phyloP scores from a whole-genome alignment of 2,888 invertebrate species.

The Sericinus montela region DNA sequence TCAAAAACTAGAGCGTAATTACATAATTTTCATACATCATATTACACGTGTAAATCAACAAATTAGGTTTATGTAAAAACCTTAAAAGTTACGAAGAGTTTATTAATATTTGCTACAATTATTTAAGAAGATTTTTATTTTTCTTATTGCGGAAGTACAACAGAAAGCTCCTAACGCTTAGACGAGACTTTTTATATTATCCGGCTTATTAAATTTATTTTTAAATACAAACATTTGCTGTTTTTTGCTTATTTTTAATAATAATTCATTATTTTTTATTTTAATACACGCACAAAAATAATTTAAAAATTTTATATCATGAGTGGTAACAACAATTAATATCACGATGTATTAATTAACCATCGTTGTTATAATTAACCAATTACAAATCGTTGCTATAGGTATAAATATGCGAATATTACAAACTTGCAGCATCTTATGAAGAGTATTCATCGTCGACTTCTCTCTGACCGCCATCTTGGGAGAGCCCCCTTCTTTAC shows the following conservation, averaged over 20 bases:
- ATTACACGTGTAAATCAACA: too few species aligned
- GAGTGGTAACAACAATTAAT: slow-evolving; percentile 4
- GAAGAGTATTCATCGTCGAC: slow-evolving; percentile 86
- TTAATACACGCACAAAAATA: background rate
- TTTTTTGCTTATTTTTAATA: slow-evolving; percentile 8
- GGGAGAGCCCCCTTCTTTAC: slow-evolving; percentile 69
- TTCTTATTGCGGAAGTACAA: slow-evolving; percentile 13
- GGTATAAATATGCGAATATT: slow-evolving; percentile 77
- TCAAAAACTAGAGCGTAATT: too few species aligned
- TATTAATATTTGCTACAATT: slow-evolving; percentile 14
- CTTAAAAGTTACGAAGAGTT: slow-evolving; percentile 10
- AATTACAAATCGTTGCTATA: slow-evolving; percentile 71
- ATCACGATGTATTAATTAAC: slow-evolving; percentile 44
- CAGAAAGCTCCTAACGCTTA: slow-evolving; percentile 16
- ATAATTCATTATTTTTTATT: background rate
- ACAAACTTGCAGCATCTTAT: slow-evolving; percentile 84
- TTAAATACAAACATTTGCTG: slow-evolving; percentile 8
- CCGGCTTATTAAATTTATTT: slow-evolving; percentile 15
- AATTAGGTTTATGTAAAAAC: too few species aligned
- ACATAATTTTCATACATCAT: too few species aligned
- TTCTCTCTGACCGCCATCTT: slow-evolving; percentile 81
- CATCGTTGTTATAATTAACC: slow-evolving; percentile 56
- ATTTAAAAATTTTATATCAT: too few species aligned
- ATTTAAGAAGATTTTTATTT: slow-evolving; percentile 17
- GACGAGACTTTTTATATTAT: slow-evolving; percentile 17